Conservation (phyloP, 2,113 vertebrate species). For the Copsychus sechellarum region DNA sequence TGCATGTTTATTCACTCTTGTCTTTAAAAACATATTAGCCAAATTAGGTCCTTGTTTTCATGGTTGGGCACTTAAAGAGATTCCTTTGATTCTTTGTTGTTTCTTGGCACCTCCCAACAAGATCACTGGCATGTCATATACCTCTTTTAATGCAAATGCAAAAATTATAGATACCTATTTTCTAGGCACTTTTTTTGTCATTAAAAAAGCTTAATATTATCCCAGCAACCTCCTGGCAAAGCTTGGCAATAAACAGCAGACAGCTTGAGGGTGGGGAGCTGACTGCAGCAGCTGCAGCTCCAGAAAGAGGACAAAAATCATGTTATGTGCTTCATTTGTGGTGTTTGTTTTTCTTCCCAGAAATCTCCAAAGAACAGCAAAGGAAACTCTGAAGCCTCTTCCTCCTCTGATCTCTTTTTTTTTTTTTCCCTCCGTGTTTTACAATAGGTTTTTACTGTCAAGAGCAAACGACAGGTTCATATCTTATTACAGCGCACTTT, state of each 20-base stretch:
- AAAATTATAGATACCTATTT: not conserved
- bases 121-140: not conserved
- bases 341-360: not conserved
- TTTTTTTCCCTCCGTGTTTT: not conserved
- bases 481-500: not conserved
- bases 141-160: not conserved
- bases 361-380: not conserved
- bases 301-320: not conserved
- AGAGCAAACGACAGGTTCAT: not conserved
- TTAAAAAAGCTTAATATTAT: not conserved
- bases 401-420: not conserved
- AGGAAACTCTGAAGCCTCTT: not conserved
- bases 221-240: not conserved
- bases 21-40: not conserved
- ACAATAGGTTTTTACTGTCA: not conserved
- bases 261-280: not conserved
- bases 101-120: not conserved
- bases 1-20: not conserved
- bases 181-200: not conserved
- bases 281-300: constrained; percentile 24
- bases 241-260: not conserved
- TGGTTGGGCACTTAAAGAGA: not conserved
- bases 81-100: not conserved
- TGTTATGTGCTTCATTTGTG: not conserved
- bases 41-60: not conserved